Evolutionary conservation across 2,113 vertebrate species (phyloP).

Genomic region (Athene noctua): DNA sequence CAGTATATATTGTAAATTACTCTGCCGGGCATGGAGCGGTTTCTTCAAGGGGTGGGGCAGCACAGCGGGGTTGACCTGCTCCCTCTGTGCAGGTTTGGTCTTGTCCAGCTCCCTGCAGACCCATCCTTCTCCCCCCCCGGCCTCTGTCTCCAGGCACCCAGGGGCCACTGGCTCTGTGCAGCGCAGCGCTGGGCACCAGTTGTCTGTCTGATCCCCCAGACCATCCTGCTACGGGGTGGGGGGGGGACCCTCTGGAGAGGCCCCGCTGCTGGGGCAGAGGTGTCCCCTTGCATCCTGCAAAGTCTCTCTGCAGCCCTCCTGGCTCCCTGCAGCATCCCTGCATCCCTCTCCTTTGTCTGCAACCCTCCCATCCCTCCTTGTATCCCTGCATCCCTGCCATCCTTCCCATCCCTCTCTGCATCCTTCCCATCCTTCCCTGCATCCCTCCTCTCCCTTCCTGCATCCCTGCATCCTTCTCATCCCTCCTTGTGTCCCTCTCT

Average conservation of each 20-base stretch:
- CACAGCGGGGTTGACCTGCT: background rate
- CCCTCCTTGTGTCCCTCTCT: background rate
- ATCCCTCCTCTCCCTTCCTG: background rate
- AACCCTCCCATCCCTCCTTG: background rate
- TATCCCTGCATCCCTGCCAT: background rate
- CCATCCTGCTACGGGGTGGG: accelerated
- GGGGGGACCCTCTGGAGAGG: background rate
- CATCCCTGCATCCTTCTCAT: background rate
- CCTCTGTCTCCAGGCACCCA: background rate
- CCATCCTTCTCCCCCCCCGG: background rate
- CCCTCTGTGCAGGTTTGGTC: background rate
- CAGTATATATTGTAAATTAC: slow-evolving; percentile 66
- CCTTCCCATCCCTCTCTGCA: no score
- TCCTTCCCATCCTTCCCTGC: background rate
- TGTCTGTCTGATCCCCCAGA: background rate
- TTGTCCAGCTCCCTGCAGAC: background rate
- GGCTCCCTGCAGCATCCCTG: background rate
- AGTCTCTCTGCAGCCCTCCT: background rate
- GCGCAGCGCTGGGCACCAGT: background rate
- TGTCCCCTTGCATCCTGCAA: background rate
- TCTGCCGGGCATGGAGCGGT: background rate
- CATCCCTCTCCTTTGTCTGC: background rate
- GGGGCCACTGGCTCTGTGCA: background rate
- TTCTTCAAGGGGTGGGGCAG: background rate
- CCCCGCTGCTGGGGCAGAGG: background rate